Base-by-base conservation (phyloP, 2,113 vertebrate species). In the Raja brachyura region DNA sequence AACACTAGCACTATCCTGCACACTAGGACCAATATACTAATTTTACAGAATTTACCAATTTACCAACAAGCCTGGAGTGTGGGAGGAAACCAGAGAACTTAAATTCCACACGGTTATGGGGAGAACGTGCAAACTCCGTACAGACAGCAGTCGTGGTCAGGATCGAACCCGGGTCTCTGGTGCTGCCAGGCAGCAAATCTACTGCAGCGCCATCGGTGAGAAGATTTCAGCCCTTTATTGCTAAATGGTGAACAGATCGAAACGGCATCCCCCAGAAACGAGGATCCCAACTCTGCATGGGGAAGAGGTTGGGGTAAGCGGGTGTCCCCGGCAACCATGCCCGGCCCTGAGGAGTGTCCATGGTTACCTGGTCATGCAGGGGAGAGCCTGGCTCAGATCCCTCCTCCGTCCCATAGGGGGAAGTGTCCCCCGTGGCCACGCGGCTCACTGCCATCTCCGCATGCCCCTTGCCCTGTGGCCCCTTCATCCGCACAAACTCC, bases 401-500 rank as follows among this genome's bases (percentile, higher is more conserved):
- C 93, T 99, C 98, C 94, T 99, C 98, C 0, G 98, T 99, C 13
- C 97, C 97, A 1, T 97, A 99, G 0, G 98, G 98, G 11, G 98
- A 99, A 0, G 98, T 99, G 96, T 99, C 98, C 0, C 98, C 98
- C 0, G 98, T 99, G 25, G 98, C 97, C 94, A 99, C 98, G 8
- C 99, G 96, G 93, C 98, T 99, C 94, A 99, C 99, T 0, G 99
- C 99, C 99, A 99, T 99, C 96, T 99, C 99, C 0, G 99, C 99
- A 0, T 99, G 99, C 63, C 99, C 99, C 94, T 99, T 99, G 68
- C 98, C 99, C 95, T 99, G 99, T 0, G 99, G 99, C 3, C 99
- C 99, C 94, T 99, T 99, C 99, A 99, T 99, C 94, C 99, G 96
- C 93, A 99, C 99, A 75, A 99, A 99, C 96, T 99, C 99, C 99